Percentiles rank a stretch among this genome's conserved stretches.
These are phyloP conservation scores for Leucozona laternaria DNA, from an alignment of 2,888 invertebrate species.

Conservation along the genomic window DNA sequence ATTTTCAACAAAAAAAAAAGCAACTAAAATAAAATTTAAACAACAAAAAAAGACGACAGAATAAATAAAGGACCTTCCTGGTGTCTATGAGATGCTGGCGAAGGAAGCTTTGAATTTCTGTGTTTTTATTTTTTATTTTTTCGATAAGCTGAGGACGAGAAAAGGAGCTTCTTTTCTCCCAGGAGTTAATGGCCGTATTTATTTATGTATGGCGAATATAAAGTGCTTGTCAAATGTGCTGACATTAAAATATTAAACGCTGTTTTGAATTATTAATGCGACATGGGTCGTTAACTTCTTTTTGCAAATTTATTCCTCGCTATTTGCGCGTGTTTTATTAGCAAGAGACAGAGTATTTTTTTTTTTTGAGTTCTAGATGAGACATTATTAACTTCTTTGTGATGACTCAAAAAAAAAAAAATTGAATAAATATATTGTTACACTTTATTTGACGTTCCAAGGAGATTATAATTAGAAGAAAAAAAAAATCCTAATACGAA, in stretches of 20 bases:
- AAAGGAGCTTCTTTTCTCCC: conserved; percentile 50
- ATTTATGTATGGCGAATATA: conserved; percentile 75
- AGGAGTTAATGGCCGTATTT: conserved; percentile 74
- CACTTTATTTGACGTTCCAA: not conserved
- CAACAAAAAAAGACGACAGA: conserved; percentile 24
- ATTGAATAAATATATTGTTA: not conserved
- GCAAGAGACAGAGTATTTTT: conserved; percentile 25
- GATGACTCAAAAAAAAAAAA: not conserved
- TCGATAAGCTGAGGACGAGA: conserved; percentile 40
- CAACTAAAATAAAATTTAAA: conserved; percentile 31
- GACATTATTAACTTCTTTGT: conserved; percentile 27
- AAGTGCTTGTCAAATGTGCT: conserved; percentile 76
- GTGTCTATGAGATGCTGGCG: conserved; percentile 61
- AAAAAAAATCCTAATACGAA: not conserved
- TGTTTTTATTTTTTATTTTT: conserved; percentile 49
- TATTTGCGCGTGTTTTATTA: conserved; percentile 72
- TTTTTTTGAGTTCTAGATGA: conserved; percentile 29
- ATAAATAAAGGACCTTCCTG: conserved; percentile 65
- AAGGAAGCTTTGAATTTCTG: conserved; percentile 45
- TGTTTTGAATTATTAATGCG: conserved; percentile 76
- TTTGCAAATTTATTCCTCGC: conserved; percentile 66
- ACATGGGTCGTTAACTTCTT: conserved; percentile 75
- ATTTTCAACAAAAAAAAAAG: conserved; percentile 32
- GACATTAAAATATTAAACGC: conserved; percentile 76
- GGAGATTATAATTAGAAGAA: not conserved